Evolutionary conservation across 2,113 vertebrate species (phyloP).

Genomic region (Dipodomys merriami): DNA sequence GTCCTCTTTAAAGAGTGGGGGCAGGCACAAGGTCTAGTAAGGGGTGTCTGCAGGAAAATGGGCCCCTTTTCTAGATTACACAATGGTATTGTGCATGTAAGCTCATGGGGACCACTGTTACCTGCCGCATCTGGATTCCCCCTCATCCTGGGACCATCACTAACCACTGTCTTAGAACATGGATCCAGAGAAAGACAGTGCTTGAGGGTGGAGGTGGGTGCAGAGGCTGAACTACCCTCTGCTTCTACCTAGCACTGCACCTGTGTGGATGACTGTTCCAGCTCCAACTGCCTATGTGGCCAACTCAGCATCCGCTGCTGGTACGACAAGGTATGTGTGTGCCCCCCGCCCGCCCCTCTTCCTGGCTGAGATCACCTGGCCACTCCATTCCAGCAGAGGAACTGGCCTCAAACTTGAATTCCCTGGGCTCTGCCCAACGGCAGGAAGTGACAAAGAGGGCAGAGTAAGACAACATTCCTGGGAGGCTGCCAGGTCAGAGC

Average conservation of each 20-base stretch:
- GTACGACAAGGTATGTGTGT: slow-evolving; percentile 93
- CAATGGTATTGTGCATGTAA: not conserved
- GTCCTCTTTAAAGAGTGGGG: too few species aligned
- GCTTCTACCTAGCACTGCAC: slow-evolving; percentile 89
- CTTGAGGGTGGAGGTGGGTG: not conserved
- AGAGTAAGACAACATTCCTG: not conserved
- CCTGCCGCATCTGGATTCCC: not conserved
- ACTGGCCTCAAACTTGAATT: not conserved
- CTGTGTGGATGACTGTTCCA: slow-evolving; percentile 94
- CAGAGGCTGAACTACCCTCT: not conserved
- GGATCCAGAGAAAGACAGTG: not conserved
- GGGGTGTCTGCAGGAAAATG: not conserved
- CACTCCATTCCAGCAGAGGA: not conserved
- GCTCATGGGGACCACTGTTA: not conserved
- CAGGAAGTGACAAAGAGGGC: not conserved
- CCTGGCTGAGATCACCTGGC: not conserved
- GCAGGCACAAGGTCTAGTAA: not conserved
- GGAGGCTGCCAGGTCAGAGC: not conserved
- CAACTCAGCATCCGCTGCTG: slow-evolving; percentile 97
- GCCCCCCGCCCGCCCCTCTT: not conserved
- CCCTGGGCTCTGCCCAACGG: not conserved
- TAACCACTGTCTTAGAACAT: not conserved
- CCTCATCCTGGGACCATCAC: not conserved
- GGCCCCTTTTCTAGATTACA: not conserved
- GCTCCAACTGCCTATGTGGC: slow-evolving; percentile 95